These are phyloP conservation scores for Oryctolagus cuniculus DNA, from an alignment of 2,113 vertebrate species.

Conservation along the genomic window DNA sequence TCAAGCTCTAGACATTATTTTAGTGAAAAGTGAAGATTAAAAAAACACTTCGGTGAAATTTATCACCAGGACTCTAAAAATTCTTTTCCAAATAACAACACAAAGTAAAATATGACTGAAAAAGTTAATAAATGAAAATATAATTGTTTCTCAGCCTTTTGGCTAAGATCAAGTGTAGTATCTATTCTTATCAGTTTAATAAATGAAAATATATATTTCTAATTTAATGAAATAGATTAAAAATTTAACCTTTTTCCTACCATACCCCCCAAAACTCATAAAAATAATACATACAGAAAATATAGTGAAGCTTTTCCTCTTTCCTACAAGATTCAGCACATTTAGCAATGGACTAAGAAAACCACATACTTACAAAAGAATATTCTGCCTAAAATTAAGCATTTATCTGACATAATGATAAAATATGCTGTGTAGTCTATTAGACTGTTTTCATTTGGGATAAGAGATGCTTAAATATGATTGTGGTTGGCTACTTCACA, in stretches of 20 bases:
- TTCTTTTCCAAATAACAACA: slow-evolving; percentile 23
- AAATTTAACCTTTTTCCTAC: slow-evolving; percentile 17
- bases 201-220: slow-evolving; percentile 16
- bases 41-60: slow-evolving; percentile 31
- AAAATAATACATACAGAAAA: not conserved
- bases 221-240: slow-evolving; percentile 22
- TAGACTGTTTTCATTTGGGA: slow-evolving; percentile 51
- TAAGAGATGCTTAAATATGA: slow-evolving; percentile 58
- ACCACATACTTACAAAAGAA: not conserved
- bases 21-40: not conserved
- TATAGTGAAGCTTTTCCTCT: slow-evolving; percentile 33
- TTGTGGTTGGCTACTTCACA: slow-evolving; percentile 60
- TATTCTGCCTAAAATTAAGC: slow-evolving; percentile 6
- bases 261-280: not conserved
- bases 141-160: too few species aligned
- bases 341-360: slow-evolving; percentile 43
- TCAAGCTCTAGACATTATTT: not conserved
- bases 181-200: not conserved
- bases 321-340: not conserved
- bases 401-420: not conserved
- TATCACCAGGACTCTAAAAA: slow-evolving; percentile 32
- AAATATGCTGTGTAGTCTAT: not conserved
- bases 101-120: not conserved
- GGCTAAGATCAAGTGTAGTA: too few species aligned
- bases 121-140: not conserved